These are phyloP conservation scores for Triplophysa yarkandensis DNA, from an alignment of 2,797 vertebrate genomes.

Conservation along the genomic window DNA sequence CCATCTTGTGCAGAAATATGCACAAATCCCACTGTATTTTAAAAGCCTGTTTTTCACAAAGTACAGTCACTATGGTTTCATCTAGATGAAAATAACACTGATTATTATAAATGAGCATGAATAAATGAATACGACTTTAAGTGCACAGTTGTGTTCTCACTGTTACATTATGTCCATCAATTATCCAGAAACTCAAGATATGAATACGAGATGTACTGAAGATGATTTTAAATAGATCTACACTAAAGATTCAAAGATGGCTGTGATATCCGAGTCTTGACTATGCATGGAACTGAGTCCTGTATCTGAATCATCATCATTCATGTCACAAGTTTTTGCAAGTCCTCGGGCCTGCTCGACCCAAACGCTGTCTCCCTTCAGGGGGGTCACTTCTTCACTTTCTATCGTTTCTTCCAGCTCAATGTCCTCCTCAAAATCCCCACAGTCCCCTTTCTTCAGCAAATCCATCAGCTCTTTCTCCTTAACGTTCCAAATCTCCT, in stretches of 20 bases:
- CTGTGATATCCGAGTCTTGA: conserved; percentile 92
- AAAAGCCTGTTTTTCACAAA: conserved; percentile 3
- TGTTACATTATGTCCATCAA: background rate
- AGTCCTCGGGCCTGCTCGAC: conserved; percentile 78
- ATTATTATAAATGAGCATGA: background rate
- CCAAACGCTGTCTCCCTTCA: conserved; percentile 73
- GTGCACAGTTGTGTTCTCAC: conserved; percentile 16
- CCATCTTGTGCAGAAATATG: background rate
- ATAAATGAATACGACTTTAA: background rate
- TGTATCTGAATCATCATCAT: conserved; percentile 95
- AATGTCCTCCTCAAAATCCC: conserved; percentile 71
- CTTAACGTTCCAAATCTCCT: conserved; percentile 81
- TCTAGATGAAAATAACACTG: conserved; percentile 20
- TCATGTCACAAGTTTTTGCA: conserved; percentile 79
- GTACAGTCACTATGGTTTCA: background rate
- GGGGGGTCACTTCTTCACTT: conserved; percentile 47
- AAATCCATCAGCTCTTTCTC: conserved; percentile 85
- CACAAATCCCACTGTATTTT: background rate
- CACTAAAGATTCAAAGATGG: conserved; percentile 91
- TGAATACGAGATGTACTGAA: background rate
- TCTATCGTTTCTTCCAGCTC: conserved; percentile 50
- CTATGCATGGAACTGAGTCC: conserved; percentile 98
- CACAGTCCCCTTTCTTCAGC: conserved; percentile 78
- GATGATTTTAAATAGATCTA: conserved; percentile 59
- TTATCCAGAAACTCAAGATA: background rate